Evolutionary conservation across 2,888 invertebrate genomes (phyloP).

Genomic region (Eupithecia exiguata): DNA sequence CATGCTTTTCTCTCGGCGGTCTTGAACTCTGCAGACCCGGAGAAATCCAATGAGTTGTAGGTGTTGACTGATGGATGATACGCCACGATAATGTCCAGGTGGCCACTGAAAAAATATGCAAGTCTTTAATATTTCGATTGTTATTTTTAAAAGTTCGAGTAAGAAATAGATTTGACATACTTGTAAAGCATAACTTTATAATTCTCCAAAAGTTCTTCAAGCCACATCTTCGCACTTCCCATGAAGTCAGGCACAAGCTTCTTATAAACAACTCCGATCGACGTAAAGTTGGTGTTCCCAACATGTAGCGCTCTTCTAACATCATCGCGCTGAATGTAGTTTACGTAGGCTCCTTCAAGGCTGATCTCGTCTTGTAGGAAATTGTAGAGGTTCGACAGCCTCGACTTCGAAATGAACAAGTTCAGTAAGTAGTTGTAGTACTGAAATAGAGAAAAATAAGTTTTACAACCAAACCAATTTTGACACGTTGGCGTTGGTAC

Average conservation of each 20-base stretch:
- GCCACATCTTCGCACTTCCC: constrained; percentile 83
- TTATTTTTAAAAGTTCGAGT: not conserved
- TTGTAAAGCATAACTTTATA: constrained; percentile 85
- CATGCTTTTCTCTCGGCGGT: constrained; percentile 71
- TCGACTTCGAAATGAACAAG: constrained; percentile 73
- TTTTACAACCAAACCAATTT: not conserved
- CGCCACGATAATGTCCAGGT: constrained; percentile 86
- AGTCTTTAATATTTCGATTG: not conserved
- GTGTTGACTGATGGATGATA: constrained; percentile 85
- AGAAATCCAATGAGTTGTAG: constrained; percentile 68
- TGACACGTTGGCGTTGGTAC: too few species aligned
- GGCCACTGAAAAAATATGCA: constrained; percentile 69
- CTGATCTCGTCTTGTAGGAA: constrained; percentile 72
- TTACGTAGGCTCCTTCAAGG: constrained; percentile 70
- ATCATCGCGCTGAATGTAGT: constrained; percentile 73
- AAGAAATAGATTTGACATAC: constrained; percentile 59
- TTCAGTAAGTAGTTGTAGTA: constrained; percentile 79
- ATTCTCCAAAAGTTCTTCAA: constrained; percentile 81
- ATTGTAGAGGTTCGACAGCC: constrained; percentile 78
- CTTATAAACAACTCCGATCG: constrained; percentile 78
- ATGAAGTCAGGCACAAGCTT: constrained; percentile 82
- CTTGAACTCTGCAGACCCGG: constrained; percentile 77
- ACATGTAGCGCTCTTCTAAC: constrained; percentile 81
- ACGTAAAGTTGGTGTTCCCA: constrained; percentile 79
- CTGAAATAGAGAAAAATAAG: constrained; percentile 56